Conservation (phyloP, 1,140 invertebrate species). For the Cydia strobilella region DNA sequence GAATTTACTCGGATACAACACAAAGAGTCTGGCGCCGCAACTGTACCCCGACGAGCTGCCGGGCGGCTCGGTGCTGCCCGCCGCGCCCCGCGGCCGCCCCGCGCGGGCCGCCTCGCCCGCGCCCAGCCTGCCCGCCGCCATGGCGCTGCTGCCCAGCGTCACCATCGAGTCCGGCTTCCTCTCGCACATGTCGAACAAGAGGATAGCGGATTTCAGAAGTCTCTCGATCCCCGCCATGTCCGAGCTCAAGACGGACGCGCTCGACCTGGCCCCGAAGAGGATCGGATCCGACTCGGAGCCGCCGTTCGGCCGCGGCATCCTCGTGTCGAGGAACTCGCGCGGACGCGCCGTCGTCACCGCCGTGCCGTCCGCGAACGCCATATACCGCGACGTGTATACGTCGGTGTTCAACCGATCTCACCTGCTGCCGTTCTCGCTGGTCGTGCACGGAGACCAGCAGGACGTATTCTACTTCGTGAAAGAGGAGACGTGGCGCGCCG, state of each 20-base stretch:
- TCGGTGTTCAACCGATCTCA: conserved; percentile 96
- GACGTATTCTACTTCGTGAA: conserved; percentile 98
- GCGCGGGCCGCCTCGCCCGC: conserved; percentile 81
- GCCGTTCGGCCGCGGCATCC: conserved; percentile 94
- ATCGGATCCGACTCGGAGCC: conserved; percentile 90
- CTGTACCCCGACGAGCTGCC: conserved; percentile 85
- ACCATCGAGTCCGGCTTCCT: conserved; percentile 90
- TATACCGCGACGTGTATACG: conserved; percentile 95
- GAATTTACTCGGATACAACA: conserved; percentile 89
- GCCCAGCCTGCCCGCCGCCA: conserved; percentile 73
- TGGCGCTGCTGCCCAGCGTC: conserved; percentile 80
- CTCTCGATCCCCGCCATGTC: conserved; percentile 87
- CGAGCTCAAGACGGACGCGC: conserved; percentile 87
- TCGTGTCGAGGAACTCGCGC: conserved; percentile 89
- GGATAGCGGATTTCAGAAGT: conserved; percentile 86
- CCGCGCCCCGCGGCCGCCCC: conserved; percentile 80
- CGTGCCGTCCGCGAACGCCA: conserved; percentile 92
- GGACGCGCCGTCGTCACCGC: conserved; percentile 92
- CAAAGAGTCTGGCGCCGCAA: conserved; percentile 93
- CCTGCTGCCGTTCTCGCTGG: conserved; percentile 92
- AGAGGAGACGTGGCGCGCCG: conserved; percentile 92
- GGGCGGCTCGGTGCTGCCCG: conserved; percentile 82
- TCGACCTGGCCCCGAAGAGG: conserved; percentile 85
- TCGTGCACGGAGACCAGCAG: conserved; percentile 92
- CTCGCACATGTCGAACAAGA: conserved; percentile 87